Percentiles rank a stretch among this genome's conserved stretches.
Evolutionary conservation across 1,140 invertebrate genomes (phyloP).

Genomic region (Drosophila truncata): DNA sequence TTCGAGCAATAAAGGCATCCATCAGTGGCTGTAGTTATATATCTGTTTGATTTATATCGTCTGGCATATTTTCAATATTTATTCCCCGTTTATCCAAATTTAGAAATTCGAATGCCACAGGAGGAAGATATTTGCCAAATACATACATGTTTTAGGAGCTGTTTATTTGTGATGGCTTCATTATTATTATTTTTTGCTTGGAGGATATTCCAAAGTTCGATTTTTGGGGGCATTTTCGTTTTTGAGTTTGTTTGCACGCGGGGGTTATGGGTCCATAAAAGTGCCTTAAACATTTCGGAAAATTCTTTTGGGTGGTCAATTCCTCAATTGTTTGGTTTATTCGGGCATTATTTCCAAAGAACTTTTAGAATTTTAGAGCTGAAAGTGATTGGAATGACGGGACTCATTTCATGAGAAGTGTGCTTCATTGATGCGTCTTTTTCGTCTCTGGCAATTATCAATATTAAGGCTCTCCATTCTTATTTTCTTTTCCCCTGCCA

Average conservation of each 20-base stretch:
- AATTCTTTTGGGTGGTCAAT: constrained; percentile 8
- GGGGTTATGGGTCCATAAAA: constrained; percentile 12
- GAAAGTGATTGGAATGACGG: not conserved
- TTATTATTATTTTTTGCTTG: constrained; percentile 27
- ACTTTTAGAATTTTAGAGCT: constrained; percentile 4
- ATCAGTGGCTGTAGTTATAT: constrained; percentile 57
- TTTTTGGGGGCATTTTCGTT: not conserved
- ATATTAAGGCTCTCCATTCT: not conserved
- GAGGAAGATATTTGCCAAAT: constrained; percentile 14
- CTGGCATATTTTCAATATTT: constrained; percentile 61
- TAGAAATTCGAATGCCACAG: constrained; percentile 32
- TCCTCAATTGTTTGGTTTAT: constrained; percentile 12
- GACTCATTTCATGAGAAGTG: constrained; percentile 9
- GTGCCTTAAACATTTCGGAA: not conserved
- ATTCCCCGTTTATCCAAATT: constrained; percentile 54
- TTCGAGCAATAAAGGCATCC: constrained; percentile 50
- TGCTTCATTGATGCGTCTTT: constrained; percentile 12
- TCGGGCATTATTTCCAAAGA: not conserved
- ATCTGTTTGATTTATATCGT: constrained; percentile 64
- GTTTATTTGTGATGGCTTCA: constrained; percentile 40
- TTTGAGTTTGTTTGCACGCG: constrained; percentile 13
- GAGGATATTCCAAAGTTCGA: constrained; percentile 15
- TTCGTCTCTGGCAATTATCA: constrained; percentile 36
- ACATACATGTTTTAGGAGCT: constrained; percentile 54
- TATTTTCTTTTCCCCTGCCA: not conserved